Evolutionary conservation across 2,797 vertebrate genomes (phyloP), one percentile per base, ranked within the genome.

Genomic region (Diceros bicornis): DNA sequence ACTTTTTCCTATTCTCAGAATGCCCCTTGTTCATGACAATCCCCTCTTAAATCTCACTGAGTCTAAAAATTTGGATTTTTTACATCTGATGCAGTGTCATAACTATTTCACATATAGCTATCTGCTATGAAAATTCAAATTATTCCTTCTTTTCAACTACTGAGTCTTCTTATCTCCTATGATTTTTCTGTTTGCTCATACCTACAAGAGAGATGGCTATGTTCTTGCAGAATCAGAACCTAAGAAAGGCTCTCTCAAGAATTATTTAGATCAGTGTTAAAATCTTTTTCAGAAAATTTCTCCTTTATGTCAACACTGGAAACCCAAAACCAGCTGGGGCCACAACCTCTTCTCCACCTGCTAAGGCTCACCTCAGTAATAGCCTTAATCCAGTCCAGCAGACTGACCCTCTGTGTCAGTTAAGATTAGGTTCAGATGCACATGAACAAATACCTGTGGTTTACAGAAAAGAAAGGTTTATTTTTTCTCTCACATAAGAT

Each of bases 31-130:
- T 88, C 23, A 85, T 85, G 83, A 84, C 27, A 94, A 72, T 82
- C 18, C 16, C 74, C n/a, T 66, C 52, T 93, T 83, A 93, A 94
- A 90, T 88, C 17, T 92, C 75, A 52, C 57, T 64, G 29, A 71
- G 50, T 88, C 83, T 55, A 88, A 55, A 41, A 78, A 86, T 66
- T 68, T 13, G 4, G 55, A 41, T 79, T 75, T 75, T 91, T 93
- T 61, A 64, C 23, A n/a, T 69, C 81, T 83, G 68, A 44, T 89
- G 62, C 21, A 94, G 59, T 64, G 12, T 27, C 14, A 14, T 62
- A 96, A 90, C 61, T 96, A 95, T 52, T 93, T 59, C 64, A 55
- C 50, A 84, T 52, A 88, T 52, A 84, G 77, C n/a, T 72, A 93
- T 37, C 66, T 81, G 23, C 78, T 95, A 37, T 52, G 47, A 62